Base-by-base conservation (phyloP, 2,888 invertebrate genomes). In the Cerceris ruficornis region DNA sequence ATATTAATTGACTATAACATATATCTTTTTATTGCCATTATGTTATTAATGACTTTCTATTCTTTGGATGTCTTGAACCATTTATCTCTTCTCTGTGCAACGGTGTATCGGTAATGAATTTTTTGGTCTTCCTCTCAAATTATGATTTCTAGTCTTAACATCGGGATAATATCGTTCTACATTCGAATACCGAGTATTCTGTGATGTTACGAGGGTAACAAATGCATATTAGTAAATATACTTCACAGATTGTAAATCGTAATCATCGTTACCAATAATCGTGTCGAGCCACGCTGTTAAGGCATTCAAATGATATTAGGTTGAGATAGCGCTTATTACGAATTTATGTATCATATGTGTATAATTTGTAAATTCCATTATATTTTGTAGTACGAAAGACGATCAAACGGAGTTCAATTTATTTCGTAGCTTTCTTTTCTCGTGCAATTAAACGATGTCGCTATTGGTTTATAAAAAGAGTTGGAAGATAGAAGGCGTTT, bases 101-200 rank as follows among this genome's bases (percentile, higher is more conserved):
- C 8, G 11, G 9, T 46, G 5, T 46, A 46, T 11, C 46, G 28
- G 28, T 28, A 28, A 28, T 28, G 28, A 28, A 28, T 28, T 55
- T 72, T 72, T 49, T 4, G 1, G 73, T 58, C 68, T 73, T 73
- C 68, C 73, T 58, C 54, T 43, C 9, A n/a, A 60, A 66, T 66
- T 52, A 59, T 59, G 14, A 62, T 69, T 71, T 66, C 6, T 15
- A 50, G 6, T 66, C 8, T 14, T 43, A 46, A 52, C 11, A 41
- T 59, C 15, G 15, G 11, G 50, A 49, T 61, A n/a, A 14, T n/a
- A 15, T 28, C 14, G 0, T 61, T 46, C 43, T 43, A 28, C 57
- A 5, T 6, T 49, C 46, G 13, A 46, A 55, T 7, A 46, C 62
- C 39, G 46, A 58, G 0, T 57, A 17, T 7, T 7, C 13, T 42